A percentile compares a stretch with the other conserved stretches of the same genome.
phyloP scores from a whole-genome alignment of 2,888 invertebrate genomes.

The Timema podura region DNA sequence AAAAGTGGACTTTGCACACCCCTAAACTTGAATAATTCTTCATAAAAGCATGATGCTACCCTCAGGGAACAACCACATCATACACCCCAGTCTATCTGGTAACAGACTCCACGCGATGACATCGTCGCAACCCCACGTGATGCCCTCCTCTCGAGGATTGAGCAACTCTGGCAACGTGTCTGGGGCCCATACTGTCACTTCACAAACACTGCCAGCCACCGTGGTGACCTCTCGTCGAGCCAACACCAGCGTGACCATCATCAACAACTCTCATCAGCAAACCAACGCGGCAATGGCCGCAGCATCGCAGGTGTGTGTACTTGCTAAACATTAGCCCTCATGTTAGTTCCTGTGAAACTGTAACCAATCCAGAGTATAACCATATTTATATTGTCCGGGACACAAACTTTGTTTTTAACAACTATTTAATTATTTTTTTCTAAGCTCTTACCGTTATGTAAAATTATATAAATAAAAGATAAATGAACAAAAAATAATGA shows the following conservation, averaged over 20 bases:
- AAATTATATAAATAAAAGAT: no score
- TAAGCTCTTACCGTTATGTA: no score
- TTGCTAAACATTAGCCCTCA: no score
- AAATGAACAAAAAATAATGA: no score
- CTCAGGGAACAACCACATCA: conserved; percentile 9
- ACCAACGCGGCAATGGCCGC: conserved; percentile 34
- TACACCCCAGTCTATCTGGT: conserved; percentile 25
- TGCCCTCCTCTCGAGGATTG: conserved; percentile 12
- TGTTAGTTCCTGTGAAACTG: no score
- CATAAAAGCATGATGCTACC: no score
- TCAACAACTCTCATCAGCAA: conserved; percentile 51
- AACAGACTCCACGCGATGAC: conserved; percentile 24
- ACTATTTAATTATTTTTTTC: no score
- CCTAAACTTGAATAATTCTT: no score
- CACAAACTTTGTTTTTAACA: no score
- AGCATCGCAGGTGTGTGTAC: conserved; percentile 36
- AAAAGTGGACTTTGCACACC: no score
- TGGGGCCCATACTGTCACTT: conserved; percentile 14
- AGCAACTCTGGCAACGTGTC: conserved; percentile 19
- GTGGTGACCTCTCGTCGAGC: conserved; percentile 60
- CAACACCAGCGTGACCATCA: conserved; percentile 74
- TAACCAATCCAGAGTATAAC: no score
- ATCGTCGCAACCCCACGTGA: conserved; percentile 21
- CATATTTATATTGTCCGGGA: no score
- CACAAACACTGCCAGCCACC: conserved; percentile 45